Percentiles rank a stretch among this genome's conserved stretches.
phyloP scores from a whole-genome alignment of 2,888 invertebrate genomes.

The Ophion slaviceki region DNA sequence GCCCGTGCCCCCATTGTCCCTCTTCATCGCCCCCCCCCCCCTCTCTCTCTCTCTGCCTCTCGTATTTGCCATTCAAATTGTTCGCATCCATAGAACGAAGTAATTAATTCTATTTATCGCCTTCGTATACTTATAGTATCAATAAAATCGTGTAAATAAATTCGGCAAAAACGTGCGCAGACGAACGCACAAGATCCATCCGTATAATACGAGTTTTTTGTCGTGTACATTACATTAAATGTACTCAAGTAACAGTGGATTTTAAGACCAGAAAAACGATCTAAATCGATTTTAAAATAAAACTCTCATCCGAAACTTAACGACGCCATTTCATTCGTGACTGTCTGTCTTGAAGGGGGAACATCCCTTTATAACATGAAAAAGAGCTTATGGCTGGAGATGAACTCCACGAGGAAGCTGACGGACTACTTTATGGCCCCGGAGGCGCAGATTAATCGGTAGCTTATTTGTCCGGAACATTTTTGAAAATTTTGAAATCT shows the following conservation, averaged over 20 bases:
- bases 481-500: too few relatives aligned
- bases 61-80: constrained; percentile 14
- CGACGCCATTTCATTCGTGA: neutral
- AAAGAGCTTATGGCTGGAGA: too few relatives aligned
- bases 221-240: neutral
- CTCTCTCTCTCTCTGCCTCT: neutral
- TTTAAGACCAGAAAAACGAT: neutral
- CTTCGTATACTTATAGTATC: constrained; percentile 1
- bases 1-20: neutral
- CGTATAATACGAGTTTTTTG: neutral
- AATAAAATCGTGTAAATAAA: constrained; percentile 10
- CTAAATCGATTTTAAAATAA: neutral
- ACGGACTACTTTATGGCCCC: too few relatives aligned
- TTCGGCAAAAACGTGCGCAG: neutral
- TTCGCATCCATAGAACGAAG: constrained; percentile 14
- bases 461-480: too few relatives aligned
- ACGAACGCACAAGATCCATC: neutral
- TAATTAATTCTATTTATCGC: constrained; percentile 45
- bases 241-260: neutral
- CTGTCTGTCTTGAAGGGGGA: neutral
- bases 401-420: too few relatives aligned
- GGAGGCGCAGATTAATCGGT: too few relatives aligned
- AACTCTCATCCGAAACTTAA: neutral
- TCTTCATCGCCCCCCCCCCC: neutral
- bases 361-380: too few relatives aligned